phyloP scores from a whole-genome alignment of 2,113 vertebrate species.

The Nycticebus coucang region DNA sequence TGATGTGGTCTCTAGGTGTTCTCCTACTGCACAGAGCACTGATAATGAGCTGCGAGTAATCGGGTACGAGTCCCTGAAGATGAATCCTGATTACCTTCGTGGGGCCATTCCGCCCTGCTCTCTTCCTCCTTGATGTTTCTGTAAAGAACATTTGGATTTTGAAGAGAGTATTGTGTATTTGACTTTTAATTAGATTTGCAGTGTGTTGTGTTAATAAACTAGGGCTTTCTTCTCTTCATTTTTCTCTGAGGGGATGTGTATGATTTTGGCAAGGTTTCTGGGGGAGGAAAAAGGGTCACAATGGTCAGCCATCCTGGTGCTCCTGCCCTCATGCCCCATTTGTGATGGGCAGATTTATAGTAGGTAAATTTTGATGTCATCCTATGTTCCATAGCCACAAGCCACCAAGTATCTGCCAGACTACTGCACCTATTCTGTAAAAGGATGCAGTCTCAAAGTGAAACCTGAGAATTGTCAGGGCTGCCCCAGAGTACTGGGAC shows the following conservation, averaged over 20 bases:
- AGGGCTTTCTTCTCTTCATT: constrained; percentile 33
- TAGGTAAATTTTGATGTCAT: constrained; percentile 60
- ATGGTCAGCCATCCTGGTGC: rapidly evolving
- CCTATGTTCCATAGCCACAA: constrained; percentile 66
- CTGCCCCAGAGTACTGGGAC: constrained; percentile 65
- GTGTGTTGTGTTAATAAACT: constrained; percentile 81
- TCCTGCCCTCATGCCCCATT: not conserved
- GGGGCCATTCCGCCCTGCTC: constrained; percentile 79
- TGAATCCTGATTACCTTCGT: constrained; percentile 88
- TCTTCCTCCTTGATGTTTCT: constrained; percentile 87
- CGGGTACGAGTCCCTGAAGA: constrained; percentile 91
- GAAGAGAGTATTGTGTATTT: constrained; percentile 85
- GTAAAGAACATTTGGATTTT: constrained; percentile 88
- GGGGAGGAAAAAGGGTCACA: not conserved
- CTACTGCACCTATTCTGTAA: constrained; percentile 52
- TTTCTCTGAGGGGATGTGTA: constrained; percentile 54
- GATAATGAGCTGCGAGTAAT: constrained; percentile 94
- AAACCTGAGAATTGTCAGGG: constrained; percentile 64
- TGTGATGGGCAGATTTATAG: constrained; percentile 45
- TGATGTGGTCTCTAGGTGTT: constrained; percentile 93
- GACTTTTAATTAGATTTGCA: constrained; percentile 89
- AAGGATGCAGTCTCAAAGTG: constrained; percentile 61
- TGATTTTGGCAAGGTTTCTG: not conserved
- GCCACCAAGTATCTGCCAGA: constrained; percentile 60
- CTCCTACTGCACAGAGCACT: constrained; percentile 86